Base-by-base conservation (phyloP, 2,797 vertebrate species). In the Poeciliopsis gracilis region DNA sequence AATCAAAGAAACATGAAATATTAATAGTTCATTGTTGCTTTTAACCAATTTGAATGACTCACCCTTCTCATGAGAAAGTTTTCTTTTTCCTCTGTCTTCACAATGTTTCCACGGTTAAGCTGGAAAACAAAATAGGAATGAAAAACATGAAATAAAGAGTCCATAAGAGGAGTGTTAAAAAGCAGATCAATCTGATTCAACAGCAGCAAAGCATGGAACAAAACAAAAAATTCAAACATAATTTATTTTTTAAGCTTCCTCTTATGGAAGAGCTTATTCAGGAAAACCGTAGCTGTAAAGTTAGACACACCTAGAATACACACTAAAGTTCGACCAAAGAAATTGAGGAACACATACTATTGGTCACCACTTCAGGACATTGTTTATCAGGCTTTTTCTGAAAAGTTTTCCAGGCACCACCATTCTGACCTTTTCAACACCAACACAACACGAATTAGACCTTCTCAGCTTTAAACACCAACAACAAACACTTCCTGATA, bases 201-300 rank as follows among this genome's bases (percentile, higher is more conserved):
- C 33, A 33, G 30, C 6, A 13, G 28, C 18, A 43, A 75, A n/a
- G n/a, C 38, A 81, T 43, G 1, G 16, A 15, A 43, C 33, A 12
- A 49, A 11, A 77, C 59, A 55, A 63, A 59, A 73, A 25, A 13
- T 11, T 69, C 38, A 46, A 75, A 75, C n/a, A 43, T 38, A 9
- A 20, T 38, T 38, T 25, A 43, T 8, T 6, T 49, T 33, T 9
- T 30, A 15, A 51, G 15, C 6, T 55, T 36, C 16, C 78, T 12
- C n/a, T 80, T 74, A 30, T 66, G 30, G 2, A 10, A 63, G 46
- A 30, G 43, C 10, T 83, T 69, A 2, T 72, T n/a, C 49, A 25
- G 33, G 36, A 69, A 82, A 76, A 36, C 12, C 72, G 69, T 3
- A 96, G 96, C 94, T 96, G 96, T 93, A 91, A 96, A 95, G 88